Evolutionary conservation across 92 coral and sea anemone genomes (phyloP), one percentile per base, ranked within the genome.

Genomic region (Isaurus tuberculatus): DNA sequence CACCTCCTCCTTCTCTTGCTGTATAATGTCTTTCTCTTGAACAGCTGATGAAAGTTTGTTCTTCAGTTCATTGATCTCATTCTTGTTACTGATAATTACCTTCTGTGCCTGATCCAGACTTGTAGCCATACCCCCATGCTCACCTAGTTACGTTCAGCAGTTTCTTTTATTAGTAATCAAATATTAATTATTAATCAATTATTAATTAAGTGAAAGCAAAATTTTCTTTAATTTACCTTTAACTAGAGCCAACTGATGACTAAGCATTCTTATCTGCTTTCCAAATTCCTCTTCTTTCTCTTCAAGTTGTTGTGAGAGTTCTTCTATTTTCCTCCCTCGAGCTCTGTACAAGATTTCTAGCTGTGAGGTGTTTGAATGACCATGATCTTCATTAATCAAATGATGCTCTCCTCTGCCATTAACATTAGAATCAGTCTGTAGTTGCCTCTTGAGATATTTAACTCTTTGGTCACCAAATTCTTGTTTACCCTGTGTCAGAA

Each of bases 301-400:
- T n/a, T 91, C 88, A 72, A 94, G 64, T 61, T 90, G 85, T 55
- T 85, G 84, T 19, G 94, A 92, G 72, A 97, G 58, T 44, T 97
- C 98, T 81, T 97, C 97, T 64, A 97, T 83, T 48, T 97, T 94
- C 46, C 99, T 81, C 25, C 98, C 98, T 11, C 99, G 90, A 22
- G 99, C 99, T 69, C 91, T 92, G 75, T 97, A 93, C 78, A 97
- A 79, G n/a, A 92, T 80, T 87, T 94, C 98, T 7, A 97, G 88
- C 85, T 97, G 99, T 2, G 91, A 88, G 10, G 60, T 53, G 42
- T 89, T 91, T 46, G 61, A 51, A 65, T 49, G 79, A 42, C 22
- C 60, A 65, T 63, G 53, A n/a, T 73, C 84, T 9, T 28, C 65
- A 4, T 74, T 74, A 9, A 15, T 64, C 29, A 23, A 30, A 22